Evolutionary conservation across 2,888 invertebrate genomes (phyloP).

Genomic region (Dysmachus trigonus): DNA sequence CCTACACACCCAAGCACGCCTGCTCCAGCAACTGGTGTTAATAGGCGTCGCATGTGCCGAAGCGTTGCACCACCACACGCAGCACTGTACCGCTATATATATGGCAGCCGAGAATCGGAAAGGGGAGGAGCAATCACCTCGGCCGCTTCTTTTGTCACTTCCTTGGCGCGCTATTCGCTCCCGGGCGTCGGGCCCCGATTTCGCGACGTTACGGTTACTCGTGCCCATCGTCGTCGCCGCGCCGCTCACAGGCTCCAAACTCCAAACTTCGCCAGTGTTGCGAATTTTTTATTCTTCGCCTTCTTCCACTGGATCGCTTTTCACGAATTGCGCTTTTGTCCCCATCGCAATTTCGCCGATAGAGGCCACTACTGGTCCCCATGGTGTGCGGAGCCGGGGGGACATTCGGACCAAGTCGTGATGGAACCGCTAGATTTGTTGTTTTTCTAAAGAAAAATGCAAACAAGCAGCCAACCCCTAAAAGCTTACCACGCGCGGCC

Average conservation of each 20-base stretch:
- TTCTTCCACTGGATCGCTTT: background rate
- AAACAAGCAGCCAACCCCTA: background rate
- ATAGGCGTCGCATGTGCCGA: constrained; percentile 19
- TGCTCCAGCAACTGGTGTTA: constrained; percentile 36
- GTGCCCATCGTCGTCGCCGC: background rate
- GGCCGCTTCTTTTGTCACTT: constrained; percentile 15
- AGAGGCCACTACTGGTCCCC: background rate
- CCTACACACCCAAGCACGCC: background rate
- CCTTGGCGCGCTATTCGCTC: constrained; percentile 26
- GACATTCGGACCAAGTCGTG: background rate
- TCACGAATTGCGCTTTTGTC: constrained; percentile 14
- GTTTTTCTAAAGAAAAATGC: background rate
- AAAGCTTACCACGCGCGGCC: too few species aligned
- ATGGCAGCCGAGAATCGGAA: background rate
- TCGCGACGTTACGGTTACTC: background rate
- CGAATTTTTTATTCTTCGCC: background rate
- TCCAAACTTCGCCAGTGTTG: background rate
- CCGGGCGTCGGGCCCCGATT: background rate
- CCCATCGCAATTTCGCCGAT: background rate
- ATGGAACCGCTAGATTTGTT: constrained; percentile 9
- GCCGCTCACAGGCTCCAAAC: background rate
- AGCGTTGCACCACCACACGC: constrained; percentile 8
- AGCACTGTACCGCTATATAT: background rate
- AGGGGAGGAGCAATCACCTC: constrained; percentile 35
- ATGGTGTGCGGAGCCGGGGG: too few species aligned